Base-by-base conservation (phyloP, 92 coral and sea anemone species). In the Scolanthus callimorphus region DNA sequence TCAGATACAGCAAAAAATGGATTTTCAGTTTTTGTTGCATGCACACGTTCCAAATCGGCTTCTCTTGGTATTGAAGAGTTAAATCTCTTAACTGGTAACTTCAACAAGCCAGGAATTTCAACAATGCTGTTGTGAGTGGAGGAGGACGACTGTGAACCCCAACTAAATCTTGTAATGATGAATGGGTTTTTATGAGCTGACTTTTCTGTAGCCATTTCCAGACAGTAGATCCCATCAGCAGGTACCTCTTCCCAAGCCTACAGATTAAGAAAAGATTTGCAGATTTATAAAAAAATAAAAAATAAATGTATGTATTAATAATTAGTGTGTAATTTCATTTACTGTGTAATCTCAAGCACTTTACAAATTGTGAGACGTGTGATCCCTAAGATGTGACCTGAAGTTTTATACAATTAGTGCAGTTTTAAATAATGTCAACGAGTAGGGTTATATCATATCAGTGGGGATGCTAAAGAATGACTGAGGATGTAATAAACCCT, bases 181-280 rank as follows among this genome's bases (percentile, higher is more conserved):
- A 63, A 78, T 47, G 71, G 51, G 37, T 19, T 20, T 19, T 21
- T 25, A 20, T 46, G 23, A 8, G 43, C 65, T 13, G 22, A 30
- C 11, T 75, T 60, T 1, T 60, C 57, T 3, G 58, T 58, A 11
- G 59, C 57, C 22, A 71, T 58, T 49, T 94, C 96, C 27, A 94
- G 50, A 24, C 90, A 88, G 62, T 88, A 94, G 24, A 94, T 55
- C 4, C 99, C 99, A 78, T 81, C 81, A 27, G 99, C 96, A 17
- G 99, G 96, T 22, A 94, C 58, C 29, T 94, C 96, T 50, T 77
- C 82, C 85, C 85, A 84, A 11, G 47, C 62, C 99, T 94, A 69
- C 51, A 78, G 69, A 22, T 29, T 15, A 56, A 25, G 19, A 20
- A 41, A 26, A 4, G 1, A 31, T 15, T 6, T n/a, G n/a, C n/a